These are phyloP conservation scores for Agonopterix alstromeriana DNA, from an alignment of 2,888 invertebrate genomes.

Conservation along the genomic window DNA sequence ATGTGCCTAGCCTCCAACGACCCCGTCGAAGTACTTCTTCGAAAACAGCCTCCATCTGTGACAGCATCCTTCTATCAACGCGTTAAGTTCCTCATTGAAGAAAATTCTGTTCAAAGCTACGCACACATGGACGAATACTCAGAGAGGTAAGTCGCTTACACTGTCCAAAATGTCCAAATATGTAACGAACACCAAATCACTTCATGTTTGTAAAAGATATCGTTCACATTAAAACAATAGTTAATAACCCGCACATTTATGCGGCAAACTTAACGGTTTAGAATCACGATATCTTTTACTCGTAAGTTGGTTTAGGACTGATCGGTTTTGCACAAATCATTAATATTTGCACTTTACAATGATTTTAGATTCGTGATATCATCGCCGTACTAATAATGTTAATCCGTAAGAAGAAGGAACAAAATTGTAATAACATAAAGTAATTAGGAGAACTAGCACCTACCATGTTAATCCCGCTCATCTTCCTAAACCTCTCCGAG, in stretches of 20 bases:
- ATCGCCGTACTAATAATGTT: conserved; percentile 57
- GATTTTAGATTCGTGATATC: conserved; percentile 65
- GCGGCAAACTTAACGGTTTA: neutral
- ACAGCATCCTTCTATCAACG: conserved; percentile 98
- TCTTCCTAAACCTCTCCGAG: conserved; percentile 73
- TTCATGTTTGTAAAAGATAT: conserved; percentile 59
- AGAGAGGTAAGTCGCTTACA: conserved; percentile 89
- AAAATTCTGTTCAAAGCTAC: conserved; percentile 98
- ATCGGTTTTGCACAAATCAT: conserved; percentile 61
- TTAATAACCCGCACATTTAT: neutral
- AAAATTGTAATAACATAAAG: conserved; percentile 48
- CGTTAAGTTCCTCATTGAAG: conserved; percentile 98
- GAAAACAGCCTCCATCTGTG: conserved; percentile 97
- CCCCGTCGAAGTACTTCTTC: conserved; percentile 95
- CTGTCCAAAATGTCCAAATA: conserved; percentile 22
- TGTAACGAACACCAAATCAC: conserved; percentile 61
- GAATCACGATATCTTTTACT: conserved; percentile 49
- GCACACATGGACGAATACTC: conserved; percentile 98
- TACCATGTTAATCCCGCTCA: conserved; percentile 64
- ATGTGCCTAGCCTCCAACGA: conserved; percentile 98
- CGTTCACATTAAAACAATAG: conserved; percentile 22
- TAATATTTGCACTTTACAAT: conserved; percentile 67
- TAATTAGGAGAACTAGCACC: conserved; percentile 62
- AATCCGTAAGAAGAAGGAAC: conserved; percentile 47
- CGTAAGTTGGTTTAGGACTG: conserved; percentile 50